Conservation (phyloP, 2,888 invertebrate genomes). For the Macaria liturata region DNA sequence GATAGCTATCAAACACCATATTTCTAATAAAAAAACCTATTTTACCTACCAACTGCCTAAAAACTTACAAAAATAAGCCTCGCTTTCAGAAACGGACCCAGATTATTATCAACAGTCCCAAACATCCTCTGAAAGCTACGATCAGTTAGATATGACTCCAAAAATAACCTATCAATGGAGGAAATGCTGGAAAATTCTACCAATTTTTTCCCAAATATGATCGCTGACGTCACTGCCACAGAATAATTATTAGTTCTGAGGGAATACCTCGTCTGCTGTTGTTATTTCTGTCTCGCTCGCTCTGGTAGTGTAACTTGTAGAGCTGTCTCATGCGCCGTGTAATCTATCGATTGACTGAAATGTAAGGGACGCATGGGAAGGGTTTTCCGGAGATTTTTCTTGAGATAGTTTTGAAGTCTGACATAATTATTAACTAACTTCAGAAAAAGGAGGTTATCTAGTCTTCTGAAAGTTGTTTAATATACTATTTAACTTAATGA, state of each 20-base stretch:
- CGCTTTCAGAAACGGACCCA: neutral
- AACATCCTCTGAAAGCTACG: neutral
- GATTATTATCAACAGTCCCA: slow-evolving; percentile 3
- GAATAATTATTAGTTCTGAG: neutral
- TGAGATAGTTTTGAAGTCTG: slow-evolving; percentile 15
- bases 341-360: slow-evolving; percentile 50
- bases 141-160: neutral
- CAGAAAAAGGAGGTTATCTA: no score
- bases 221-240: slow-evolving; percentile 20
- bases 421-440: no score
- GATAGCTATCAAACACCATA: no score
- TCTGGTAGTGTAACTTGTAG: slow-evolving; percentile 31
- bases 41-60: no score
- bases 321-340: slow-evolving; percentile 40
- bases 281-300: slow-evolving; percentile 36
- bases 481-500: no score
- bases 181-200: slow-evolving; percentile 14
- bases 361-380: slow-evolving; percentile 17
- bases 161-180: slow-evolving; percentile 5
- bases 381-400: slow-evolving; percentile 31
- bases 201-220: slow-evolving; percentile 22
- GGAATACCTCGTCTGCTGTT: slow-evolving; percentile 22
- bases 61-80: neutral
- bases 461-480: no score
- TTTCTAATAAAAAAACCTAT: no score